Evolutionary conservation across 2,888 invertebrate genomes (phyloP).

Genomic region (Drosophila colorata): DNA sequence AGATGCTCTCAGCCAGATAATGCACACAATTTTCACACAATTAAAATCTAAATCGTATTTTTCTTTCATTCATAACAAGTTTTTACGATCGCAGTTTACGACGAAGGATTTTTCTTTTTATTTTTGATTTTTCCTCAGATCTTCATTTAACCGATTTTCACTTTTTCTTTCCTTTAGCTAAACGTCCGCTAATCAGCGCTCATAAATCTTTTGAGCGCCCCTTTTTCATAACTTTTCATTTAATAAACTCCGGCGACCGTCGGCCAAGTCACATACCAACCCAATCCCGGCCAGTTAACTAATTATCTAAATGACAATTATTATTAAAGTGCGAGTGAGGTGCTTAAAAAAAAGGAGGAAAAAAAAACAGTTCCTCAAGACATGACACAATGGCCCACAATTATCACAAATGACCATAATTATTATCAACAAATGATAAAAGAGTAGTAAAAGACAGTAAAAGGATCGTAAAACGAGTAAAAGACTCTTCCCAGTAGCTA

Average conservation of each 20-base stretch:
- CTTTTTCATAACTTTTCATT: constrained; percentile 77
- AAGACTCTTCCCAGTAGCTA: constrained; percentile 26
- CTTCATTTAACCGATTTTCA: constrained; percentile 53
- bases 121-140: constrained; percentile 5
- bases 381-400: constrained; percentile 73
- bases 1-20: constrained; percentile 21
- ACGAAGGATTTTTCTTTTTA: constrained; percentile 9
- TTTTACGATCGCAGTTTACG: constrained; percentile 50
- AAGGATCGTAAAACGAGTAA: constrained; percentile 60
- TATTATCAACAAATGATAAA: constrained; percentile 76
- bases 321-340: constrained; percentile 58
- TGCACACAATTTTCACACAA: constrained; percentile 63
- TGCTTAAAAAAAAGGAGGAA: constrained; percentile 21
- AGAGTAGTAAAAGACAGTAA: constrained; percentile 36
- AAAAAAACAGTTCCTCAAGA: constrained; percentile 32
- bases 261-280: constrained; percentile 57
- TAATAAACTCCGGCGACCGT: constrained; percentile 71
- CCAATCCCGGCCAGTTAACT: constrained; percentile 51
- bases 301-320: constrained; percentile 82
- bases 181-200: constrained; percentile 59
- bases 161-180: constrained; percentile 49
- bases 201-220: constrained; percentile 56
- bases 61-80: constrained; percentile 62
- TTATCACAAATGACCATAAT: constrained; percentile 82
- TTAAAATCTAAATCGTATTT: constrained; percentile 40